These are phyloP conservation scores for Bucco capensis DNA, from an alignment of 2,113 vertebrate species.

Conservation along the genomic window DNA sequence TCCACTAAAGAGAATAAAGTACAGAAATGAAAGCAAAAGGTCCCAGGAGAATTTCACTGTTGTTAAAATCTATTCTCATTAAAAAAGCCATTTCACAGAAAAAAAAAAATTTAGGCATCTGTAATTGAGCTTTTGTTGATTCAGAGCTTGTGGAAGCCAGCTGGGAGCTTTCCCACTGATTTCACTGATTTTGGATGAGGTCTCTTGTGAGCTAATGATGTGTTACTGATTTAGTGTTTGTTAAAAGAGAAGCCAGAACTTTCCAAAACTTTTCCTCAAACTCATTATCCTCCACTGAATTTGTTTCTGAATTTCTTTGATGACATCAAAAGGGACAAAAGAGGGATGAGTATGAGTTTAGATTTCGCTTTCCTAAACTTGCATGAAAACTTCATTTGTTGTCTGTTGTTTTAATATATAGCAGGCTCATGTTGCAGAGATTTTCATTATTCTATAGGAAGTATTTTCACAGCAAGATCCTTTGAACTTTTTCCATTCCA, in stretches of 20 bases:
- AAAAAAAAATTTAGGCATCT: background rate
- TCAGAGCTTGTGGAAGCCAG: constrained; percentile 15
- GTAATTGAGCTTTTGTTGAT: constrained; percentile 24
- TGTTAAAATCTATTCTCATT: background rate
- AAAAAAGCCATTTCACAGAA: background rate
- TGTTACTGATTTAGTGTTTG: background rate
- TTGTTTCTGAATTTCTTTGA: background rate
- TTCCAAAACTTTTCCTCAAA: constrained; percentile 12
- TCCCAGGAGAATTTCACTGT: background rate
- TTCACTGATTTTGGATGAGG: constrained; percentile 34
- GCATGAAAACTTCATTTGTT: background rate
- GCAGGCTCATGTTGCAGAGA: background rate
- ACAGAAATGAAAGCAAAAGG: background rate
- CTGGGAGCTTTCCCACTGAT: constrained; percentile 40
- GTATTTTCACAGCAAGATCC: constrained; percentile 45
- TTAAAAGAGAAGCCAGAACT: constrained; percentile 27
- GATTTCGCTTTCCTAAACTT: constrained; percentile 7
- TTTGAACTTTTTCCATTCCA: constrained; percentile 68
- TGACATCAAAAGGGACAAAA: constrained; percentile 1
- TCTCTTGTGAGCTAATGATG: background rate
- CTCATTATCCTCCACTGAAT: background rate
- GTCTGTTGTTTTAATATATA: constrained; percentile 15
- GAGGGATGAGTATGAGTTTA: background rate
- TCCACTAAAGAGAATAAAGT: background rate
- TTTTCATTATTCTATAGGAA: constrained; percentile 59